Conservation (phyloP, 2,797 vertebrate genomes). For the Sarcoramphus papa region DNA sequence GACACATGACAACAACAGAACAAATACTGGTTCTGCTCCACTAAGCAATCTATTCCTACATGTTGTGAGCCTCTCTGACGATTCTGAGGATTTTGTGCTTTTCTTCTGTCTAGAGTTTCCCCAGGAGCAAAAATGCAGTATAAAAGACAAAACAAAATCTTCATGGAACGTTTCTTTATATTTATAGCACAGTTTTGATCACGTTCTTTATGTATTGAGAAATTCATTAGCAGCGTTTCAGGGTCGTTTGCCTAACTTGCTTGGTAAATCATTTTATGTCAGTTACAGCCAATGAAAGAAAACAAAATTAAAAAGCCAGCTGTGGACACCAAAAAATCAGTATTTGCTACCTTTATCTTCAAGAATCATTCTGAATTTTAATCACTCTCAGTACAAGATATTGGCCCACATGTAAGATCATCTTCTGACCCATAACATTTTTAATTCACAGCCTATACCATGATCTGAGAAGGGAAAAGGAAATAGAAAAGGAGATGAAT, state of each 20-base stretch:
- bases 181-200: not conserved
- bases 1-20: not conserved
- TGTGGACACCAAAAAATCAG: not conserved
- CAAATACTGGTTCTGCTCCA: not conserved
- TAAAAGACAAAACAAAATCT: not conserved
- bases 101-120: not conserved
- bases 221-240: not conserved
- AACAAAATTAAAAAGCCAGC: not conserved
- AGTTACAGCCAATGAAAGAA: not conserved
- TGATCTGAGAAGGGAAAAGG: not conserved
- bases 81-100: not conserved
- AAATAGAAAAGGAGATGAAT: not conserved
- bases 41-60: not conserved
- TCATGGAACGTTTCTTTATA: not conserved
- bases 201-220: not conserved
- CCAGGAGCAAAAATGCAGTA: not conserved
- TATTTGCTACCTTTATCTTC: not conserved
- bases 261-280: not conserved
- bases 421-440: not conserved
- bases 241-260: not conserved
- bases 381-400: not conserved
- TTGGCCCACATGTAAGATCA: not conserved
- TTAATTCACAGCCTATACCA: not conserved
- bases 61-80: not conserved
- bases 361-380: not conserved